Conservation (phyloP, 2,888 invertebrate species). For the Perdita meconis region DNA sequence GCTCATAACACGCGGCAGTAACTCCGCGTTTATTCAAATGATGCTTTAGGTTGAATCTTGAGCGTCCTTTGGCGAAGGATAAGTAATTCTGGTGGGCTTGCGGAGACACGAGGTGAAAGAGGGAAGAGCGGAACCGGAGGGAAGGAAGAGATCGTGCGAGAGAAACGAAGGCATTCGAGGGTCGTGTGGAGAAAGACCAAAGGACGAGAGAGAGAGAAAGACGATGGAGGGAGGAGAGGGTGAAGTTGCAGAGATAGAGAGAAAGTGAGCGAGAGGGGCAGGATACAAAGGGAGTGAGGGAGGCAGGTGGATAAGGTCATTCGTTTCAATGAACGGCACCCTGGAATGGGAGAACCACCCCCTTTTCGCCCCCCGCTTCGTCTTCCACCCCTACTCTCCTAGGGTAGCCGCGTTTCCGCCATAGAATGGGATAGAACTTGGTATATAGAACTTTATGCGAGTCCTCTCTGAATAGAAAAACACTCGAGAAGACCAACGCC, state of each 20-base stretch:
- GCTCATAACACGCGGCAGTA: slow-evolving; percentile 70
- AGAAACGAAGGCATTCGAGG: slow-evolving; percentile 41
- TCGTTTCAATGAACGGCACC: slow-evolving; percentile 82
- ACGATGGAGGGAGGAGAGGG: slow-evolving; percentile 2
- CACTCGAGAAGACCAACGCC: slow-evolving; percentile 78
- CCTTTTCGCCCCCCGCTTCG: slow-evolving; percentile 58
- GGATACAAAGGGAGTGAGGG: slow-evolving; percentile 44
- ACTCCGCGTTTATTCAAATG: slow-evolving; percentile 82
- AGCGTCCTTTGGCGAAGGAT: slow-evolving; percentile 74
- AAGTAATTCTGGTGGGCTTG: slow-evolving; percentile 77
- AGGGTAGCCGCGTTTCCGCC: slow-evolving; percentile 69
- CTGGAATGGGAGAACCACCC: slow-evolving; percentile 73
- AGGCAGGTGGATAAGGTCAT: slow-evolving; percentile 77
- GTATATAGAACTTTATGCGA: slow-evolving; percentile 80
- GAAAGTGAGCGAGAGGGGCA: not conserved
- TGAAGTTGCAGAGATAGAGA: slow-evolving; percentile 21
- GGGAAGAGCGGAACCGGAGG: slow-evolving; percentile 32
- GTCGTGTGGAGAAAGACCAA: slow-evolving; percentile 29
- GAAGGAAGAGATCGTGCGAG: slow-evolving; percentile 24
- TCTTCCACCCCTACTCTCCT: slow-evolving; percentile 62
- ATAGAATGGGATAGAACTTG: slow-evolving; percentile 71
- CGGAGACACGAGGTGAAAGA: slow-evolving; percentile 55
- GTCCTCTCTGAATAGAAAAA: slow-evolving; percentile 81
- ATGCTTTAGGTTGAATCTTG: slow-evolving; percentile 79
- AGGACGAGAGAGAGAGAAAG: not conserved